Conservation (phyloP, 30 jellyfish, hydroid and myxozoan genomes). For the Hydra vulgaris region DNA sequence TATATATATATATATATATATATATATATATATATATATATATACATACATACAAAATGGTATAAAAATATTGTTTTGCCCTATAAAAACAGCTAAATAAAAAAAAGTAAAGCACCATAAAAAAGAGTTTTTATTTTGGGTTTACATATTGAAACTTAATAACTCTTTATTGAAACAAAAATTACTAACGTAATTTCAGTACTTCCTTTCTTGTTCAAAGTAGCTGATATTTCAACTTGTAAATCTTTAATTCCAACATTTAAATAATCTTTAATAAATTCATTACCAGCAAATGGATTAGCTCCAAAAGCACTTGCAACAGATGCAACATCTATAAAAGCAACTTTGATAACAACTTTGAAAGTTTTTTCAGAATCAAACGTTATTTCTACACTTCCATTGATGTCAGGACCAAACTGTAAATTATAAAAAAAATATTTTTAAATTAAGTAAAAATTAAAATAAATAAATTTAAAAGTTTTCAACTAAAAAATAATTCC, state of each 20-base stretch:
- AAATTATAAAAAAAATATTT: not conserved
- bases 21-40: too few species aligned
- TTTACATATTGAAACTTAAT: too few species aligned
- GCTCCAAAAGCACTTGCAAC: slow-evolving; percentile 2
- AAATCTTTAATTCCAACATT: slow-evolving; percentile 2
- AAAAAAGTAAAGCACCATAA: too few species aligned
- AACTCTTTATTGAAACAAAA: not conserved
- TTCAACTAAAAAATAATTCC: too few species aligned
- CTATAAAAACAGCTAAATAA: too few species aligned
- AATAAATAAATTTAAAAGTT: too few species aligned
- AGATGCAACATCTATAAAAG: not conserved
- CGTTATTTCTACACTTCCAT: not conserved
- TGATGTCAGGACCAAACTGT: slow-evolving; percentile 8
- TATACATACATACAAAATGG: too few species aligned
- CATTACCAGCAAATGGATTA: slow-evolving; percentile 9
- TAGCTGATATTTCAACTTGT: not conserved
- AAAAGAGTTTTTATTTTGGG: too few species aligned
- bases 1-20: too few species aligned
- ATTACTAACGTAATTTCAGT: not conserved
- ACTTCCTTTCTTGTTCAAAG: not conserved
- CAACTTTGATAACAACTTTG: not conserved
- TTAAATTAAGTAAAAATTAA: not conserved
- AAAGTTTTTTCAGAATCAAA: not conserved
- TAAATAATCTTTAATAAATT: not conserved
- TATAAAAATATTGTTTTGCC: too few species aligned